Evolutionary conservation across 2,797 vertebrate species (phyloP).

Genomic region (Schizopygopsis malacanthus): DNA sequence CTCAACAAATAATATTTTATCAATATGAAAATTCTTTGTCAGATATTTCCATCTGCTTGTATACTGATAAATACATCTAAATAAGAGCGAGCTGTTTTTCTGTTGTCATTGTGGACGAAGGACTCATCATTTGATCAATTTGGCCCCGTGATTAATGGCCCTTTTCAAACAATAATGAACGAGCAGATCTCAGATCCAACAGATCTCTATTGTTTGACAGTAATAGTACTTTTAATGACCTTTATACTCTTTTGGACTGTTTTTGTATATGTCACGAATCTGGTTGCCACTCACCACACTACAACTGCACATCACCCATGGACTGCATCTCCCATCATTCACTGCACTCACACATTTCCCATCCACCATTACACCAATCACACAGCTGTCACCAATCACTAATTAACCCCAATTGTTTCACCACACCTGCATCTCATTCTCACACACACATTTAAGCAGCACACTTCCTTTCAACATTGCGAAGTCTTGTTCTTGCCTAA

Average conservation of each 20-base stretch:
- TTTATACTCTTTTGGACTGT: neutral
- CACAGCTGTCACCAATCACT: no score
- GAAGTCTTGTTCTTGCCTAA: no score
- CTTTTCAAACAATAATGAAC: constrained; percentile 10
- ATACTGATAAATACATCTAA: neutral
- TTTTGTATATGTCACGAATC: no score
- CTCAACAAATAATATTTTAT: neutral
- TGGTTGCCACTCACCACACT: no score
- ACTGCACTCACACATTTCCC: no score
- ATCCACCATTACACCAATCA: no score
- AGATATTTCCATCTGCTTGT: neutral
- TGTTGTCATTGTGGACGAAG: constrained; percentile 23
- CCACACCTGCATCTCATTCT: no score
- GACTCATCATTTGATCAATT: neutral
- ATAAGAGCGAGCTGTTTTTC: neutral
- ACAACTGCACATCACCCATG: no score
- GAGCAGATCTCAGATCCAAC: constrained; percentile 1
- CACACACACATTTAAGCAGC: no score
- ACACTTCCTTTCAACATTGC: no score
- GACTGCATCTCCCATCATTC: no score
- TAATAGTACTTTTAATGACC: neutral
- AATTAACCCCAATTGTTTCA: no score
- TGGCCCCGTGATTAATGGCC: constrained; percentile 8
- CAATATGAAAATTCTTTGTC: neutral
- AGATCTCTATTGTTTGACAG: neutral